Percentiles rank a stretch among this genome's conserved stretches.
These are phyloP conservation scores for Ciconia nigra DNA, from an alignment of 2,797 vertebrate genomes.

Conservation along the genomic window DNA sequence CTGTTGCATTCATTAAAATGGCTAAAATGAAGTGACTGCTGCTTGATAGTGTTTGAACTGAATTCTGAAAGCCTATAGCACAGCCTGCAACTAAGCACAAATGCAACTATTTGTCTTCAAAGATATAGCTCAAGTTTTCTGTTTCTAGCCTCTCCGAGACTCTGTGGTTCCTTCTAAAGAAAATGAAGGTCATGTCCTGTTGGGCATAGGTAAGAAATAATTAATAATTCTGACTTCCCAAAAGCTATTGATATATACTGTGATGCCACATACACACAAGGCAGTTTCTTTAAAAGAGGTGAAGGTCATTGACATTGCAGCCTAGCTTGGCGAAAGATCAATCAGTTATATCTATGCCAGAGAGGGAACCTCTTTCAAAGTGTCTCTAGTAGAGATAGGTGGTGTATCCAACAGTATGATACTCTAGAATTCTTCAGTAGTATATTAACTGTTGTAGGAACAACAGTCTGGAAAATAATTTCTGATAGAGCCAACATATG, in stretches of 20 bases:
- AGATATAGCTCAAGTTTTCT: neutral
- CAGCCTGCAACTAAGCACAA: neutral
- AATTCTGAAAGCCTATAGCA: neutral
- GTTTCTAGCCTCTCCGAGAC: slow-evolving; percentile 9
- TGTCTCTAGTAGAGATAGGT: neutral
- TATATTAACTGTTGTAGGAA: neutral
- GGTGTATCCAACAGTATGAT: neutral
- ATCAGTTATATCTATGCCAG: neutral
- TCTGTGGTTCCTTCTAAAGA: neutral
- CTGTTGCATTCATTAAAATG: neutral
- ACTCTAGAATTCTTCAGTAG: neutral
- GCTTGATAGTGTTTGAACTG: neutral
- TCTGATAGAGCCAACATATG: neutral
- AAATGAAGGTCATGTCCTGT: neutral
- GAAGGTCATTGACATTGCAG: neutral
- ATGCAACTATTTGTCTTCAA: neutral
- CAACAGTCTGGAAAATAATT: neutral
- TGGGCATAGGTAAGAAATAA: slow-evolving; percentile 41
- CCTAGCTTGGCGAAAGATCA: neutral
- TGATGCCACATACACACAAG: neutral
- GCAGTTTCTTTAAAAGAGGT: neutral
- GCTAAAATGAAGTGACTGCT: neutral
- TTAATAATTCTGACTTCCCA: neutral
- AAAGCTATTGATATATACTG: neutral
- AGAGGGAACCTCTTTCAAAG: neutral